phyloP scores from a whole-genome alignment of 1,140 invertebrate species.

The Zaprionus inermis region DNA sequence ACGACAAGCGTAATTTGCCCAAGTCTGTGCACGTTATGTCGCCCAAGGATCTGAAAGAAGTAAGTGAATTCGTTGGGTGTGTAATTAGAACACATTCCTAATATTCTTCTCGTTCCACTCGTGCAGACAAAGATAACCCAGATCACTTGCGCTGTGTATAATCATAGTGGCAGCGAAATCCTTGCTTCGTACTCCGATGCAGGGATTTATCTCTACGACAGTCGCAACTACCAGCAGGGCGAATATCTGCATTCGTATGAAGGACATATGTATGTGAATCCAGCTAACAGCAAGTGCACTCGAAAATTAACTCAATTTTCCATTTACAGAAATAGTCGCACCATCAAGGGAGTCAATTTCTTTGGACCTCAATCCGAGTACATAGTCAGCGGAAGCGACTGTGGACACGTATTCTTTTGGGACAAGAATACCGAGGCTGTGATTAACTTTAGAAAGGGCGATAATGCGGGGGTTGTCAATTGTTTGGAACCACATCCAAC shows the following conservation, averaged over 20 bases:
- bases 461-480: conserved; percentile 95
- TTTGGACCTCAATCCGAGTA: conserved; percentile 96
- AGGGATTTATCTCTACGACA: conserved; percentile 96
- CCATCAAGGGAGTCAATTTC: conserved; percentile 97
- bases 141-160: conserved; percentile 95
- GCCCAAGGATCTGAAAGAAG: conserved; percentile 73
- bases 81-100: background rate
- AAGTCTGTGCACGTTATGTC: conserved; percentile 85
- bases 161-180: conserved; percentile 95
- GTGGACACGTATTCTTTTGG: conserved; percentile 98
- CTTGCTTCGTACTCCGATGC: conserved; percentile 97
- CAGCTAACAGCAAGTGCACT: background rate
- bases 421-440: conserved; percentile 95
- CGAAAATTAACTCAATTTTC: background rate
- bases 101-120: background rate
- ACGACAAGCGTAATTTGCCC: conserved; percentile 88
- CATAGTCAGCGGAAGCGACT: conserved; percentile 97
- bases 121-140: conserved; percentile 83
- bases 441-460: conserved; percentile 94
- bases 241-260: conserved; percentile 91
- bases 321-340: conserved; percentile 87
- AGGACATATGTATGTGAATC: conserved; percentile 86
- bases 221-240: conserved; percentile 84
- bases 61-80: conserved; percentile 35
- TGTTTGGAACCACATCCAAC: conserved; percentile 95